Conservation (phyloP, 2,888 invertebrate genomes). For the Amblyjoppa proteus region DNA sequence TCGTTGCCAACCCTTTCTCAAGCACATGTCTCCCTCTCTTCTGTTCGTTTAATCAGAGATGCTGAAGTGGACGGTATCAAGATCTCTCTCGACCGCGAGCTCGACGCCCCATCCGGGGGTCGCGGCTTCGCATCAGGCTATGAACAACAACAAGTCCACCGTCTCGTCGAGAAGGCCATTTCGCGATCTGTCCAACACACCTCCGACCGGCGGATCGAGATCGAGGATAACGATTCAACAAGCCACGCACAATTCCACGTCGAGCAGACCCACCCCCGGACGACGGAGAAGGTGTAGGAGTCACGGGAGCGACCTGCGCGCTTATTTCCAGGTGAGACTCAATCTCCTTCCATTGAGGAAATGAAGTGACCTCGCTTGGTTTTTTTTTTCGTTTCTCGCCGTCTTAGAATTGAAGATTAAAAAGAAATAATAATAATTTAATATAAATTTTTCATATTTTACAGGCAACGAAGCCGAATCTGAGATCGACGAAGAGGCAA, state of each 20-base stretch:
- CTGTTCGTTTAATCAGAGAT: slow-evolving; percentile 75
- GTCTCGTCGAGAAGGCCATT: slow-evolving; percentile 80
- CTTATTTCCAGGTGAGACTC: slow-evolving; percentile 81
- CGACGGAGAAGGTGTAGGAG: slow-evolving; percentile 81
- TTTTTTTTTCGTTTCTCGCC: not conserved
- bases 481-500: slow-evolving; percentile 80
- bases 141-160: slow-evolving; percentile 60
- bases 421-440: not conserved
- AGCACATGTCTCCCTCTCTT: not conserved
- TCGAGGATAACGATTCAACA: slow-evolving; percentile 67
- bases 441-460: not conserved
- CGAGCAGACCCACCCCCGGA: slow-evolving; percentile 73
- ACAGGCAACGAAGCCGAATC: slow-evolving; percentile 81
- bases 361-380: not conserved
- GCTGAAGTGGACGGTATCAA: slow-evolving; percentile 84
- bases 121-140: slow-evolving; percentile 66
- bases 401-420: too few relatives aligned
- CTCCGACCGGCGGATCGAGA: slow-evolving; percentile 76
- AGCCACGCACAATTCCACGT: slow-evolving; percentile 57
- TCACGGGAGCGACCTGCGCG: slow-evolving; percentile 81
- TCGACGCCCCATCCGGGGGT: slow-evolving; percentile 82
- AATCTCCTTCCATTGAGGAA: not conserved
- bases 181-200: slow-evolving; percentile 83
- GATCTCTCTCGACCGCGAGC: slow-evolving; percentile 82
- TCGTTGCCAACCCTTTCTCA: not conserved